These are phyloP conservation scores for Cacoxenus indagator DNA, from an alignment of 2,888 invertebrate genomes.

Conservation along the genomic window DNA sequence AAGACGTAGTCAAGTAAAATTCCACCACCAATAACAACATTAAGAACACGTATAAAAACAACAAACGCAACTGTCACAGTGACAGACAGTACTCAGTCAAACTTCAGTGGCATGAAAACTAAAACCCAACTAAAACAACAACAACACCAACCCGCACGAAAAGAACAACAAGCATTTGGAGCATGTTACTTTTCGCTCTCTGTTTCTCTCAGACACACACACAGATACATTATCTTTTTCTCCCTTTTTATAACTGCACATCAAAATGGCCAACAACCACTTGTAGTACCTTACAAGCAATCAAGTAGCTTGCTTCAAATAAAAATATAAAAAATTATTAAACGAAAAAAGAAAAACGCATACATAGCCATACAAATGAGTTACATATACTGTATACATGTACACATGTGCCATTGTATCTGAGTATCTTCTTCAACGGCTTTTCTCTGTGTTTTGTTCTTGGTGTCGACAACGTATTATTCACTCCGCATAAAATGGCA, in stretches of 20 bases:
- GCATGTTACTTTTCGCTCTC: neutral
- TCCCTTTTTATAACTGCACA: slow-evolving; percentile 16
- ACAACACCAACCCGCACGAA: slow-evolving; percentile 17
- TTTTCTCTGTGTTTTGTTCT: neutral
- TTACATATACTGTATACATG: neutral
- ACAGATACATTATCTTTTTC: neutral
- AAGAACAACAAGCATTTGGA: neutral
- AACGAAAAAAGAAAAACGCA: neutral
- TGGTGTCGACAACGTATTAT: neutral
- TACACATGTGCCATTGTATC: neutral
- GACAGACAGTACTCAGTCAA: slow-evolving; percentile 28
- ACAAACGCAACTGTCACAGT: slow-evolving; percentile 30
- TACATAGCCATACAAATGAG: neutral
- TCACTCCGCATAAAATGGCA: slow-evolving; percentile 36
- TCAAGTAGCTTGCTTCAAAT: slow-evolving; percentile 43
- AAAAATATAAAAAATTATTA: slow-evolving; percentile 15
- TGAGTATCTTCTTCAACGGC: neutral
- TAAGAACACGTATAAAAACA: slow-evolving; percentile 35
- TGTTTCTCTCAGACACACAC: neutral
- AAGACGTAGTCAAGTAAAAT: no score
- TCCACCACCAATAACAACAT: no score
- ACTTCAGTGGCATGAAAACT: slow-evolving; percentile 31
- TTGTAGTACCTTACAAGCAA: slow-evolving; percentile 47
- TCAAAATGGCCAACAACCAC: slow-evolving; percentile 51
- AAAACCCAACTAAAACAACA: slow-evolving; percentile 5